phyloP scores from a whole-genome alignment of 2,888 invertebrate genomes.

The Hirtodrosophila trivittata region DNA sequence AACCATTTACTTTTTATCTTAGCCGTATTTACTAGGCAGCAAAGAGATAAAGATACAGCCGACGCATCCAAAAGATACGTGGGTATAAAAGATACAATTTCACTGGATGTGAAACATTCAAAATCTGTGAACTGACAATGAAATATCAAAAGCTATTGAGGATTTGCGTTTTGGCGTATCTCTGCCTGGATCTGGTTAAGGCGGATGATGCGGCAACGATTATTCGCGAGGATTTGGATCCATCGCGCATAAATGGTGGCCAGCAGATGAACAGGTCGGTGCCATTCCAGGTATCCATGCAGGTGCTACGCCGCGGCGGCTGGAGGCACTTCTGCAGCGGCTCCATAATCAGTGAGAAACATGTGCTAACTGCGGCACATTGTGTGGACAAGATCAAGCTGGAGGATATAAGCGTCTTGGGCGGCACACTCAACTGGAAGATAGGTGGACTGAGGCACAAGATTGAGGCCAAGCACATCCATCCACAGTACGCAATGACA shows the following conservation, averaged over 20 bases:
- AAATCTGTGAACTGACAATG: not conserved
- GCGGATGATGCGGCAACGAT: not conserved
- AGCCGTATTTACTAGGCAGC: not conserved
- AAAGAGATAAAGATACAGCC: slow-evolving; percentile 9
- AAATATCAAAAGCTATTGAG: slow-evolving; percentile 6
- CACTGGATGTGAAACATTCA: slow-evolving; percentile 3
- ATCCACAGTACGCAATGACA: slow-evolving; percentile 71
- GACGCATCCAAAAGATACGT: slow-evolving; percentile 10
- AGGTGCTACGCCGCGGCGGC: slow-evolving; percentile 61
- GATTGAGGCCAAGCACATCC: slow-evolving; percentile 66
- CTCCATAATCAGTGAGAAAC: slow-evolving; percentile 77
- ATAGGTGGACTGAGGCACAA: slow-evolving; percentile 74
- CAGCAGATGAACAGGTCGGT: slow-evolving; percentile 66
- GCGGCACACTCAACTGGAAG: slow-evolving; percentile 72
- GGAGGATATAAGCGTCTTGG: slow-evolving; percentile 68
- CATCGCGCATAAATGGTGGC: slow-evolving; percentile 76
- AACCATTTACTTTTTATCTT: not conserved
- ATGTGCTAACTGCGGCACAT: slow-evolving; percentile 83
- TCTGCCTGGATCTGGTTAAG: slow-evolving; percentile 3
- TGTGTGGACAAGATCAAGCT: slow-evolving; percentile 72
- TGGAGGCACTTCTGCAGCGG: slow-evolving; percentile 83
- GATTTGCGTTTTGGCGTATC: not conserved
- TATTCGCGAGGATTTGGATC: not conserved
- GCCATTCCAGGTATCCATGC: slow-evolving; percentile 82
- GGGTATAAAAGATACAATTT: slow-evolving; percentile 24